These are phyloP conservation scores for Cebus imitator DNA, from an alignment of 2,113 vertebrate genomes.

Conservation along the genomic window DNA sequence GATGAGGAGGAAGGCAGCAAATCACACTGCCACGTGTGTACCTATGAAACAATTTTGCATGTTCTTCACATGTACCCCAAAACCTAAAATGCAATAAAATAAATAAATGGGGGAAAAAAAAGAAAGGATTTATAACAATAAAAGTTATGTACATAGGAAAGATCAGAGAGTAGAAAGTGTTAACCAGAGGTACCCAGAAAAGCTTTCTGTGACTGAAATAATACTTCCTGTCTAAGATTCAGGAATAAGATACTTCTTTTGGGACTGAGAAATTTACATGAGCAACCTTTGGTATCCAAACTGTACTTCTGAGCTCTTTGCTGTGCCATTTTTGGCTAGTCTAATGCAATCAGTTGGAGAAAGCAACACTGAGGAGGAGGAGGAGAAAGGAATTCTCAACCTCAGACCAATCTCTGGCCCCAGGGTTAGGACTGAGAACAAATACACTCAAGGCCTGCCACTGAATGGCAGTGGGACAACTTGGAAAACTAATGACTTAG, in stretches of 20 bases:
- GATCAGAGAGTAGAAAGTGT: not conserved
- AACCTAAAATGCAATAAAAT: too few species aligned
- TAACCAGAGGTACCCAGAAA: not conserved
- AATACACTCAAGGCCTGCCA: not conserved
- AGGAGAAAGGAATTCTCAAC: not conserved
- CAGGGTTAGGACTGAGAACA: not conserved
- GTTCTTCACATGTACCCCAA: too few species aligned
- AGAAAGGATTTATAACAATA: not conserved
- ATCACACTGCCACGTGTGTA: too few species aligned
- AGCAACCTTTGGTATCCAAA: constrained; percentile 1
- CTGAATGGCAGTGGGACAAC: not conserved
- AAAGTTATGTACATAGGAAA: constrained; percentile 4
- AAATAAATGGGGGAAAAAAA: not conserved
- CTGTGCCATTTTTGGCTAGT: not conserved
- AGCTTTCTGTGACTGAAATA: not conserved
- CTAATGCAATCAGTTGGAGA: not conserved
- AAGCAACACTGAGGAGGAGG: not conserved
- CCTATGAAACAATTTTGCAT: too few species aligned
- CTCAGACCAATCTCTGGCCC: not conserved
- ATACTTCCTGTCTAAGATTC: not conserved
- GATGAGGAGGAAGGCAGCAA: too few species aligned
- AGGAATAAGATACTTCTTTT: constrained; percentile 20
- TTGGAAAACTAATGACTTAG: not conserved
- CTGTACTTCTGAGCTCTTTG: not conserved
- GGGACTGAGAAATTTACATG: not conserved